Evolutionary conservation across 2,113 vertebrate genomes (phyloP), one percentile per base, ranked within the genome.

Genomic region (Istiophorus platypterus): DNA sequence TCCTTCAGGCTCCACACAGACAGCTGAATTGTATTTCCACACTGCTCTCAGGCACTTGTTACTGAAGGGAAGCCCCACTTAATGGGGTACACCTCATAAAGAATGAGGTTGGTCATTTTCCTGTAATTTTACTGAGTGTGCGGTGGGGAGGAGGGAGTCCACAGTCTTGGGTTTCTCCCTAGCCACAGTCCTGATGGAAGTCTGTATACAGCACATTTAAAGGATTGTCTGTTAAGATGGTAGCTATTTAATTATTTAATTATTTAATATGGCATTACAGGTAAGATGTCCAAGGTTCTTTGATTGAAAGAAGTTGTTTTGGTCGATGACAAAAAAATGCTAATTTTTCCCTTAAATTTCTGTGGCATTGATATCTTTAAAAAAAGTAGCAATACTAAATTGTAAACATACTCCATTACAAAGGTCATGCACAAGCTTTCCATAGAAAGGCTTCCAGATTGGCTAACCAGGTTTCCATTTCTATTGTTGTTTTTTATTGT

Each of bases 21-120:
- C 82, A 83, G 59, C 80, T 78, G 79, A 41, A 75, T 24, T 83
- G 80, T 80, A 63, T 89, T 88, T 85, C 84, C 89, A 62, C 42
- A 20, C 52, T 13, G 76, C 80, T 86, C 20, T 72, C 58, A 45
- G 80, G 74, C 78, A 59, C 47, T 85, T 64, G 66, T 80, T 79
- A 77, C 62, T 76, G 67, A 76, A 82, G 91, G 90, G 88, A 92
- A 92, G 81, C 91, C 82, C 85, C 71, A 56, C 47, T 82, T 74
- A 62, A 73, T 82, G 85, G 72, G 64, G 64, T 78, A 57, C 63
- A 80, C 78, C 76, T 92, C 70, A 31, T 89, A 87, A 92, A 90
- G 34, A 52, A 52, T 24, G 39, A 61, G 69, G 42, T 39, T 26
- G 71, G 27, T 39, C 52, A 61, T 54, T 42, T 70, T 52, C 69